phyloP scores from a whole-genome alignment of 2,113 vertebrate genomes.

The Oceanites oceanicus region DNA sequence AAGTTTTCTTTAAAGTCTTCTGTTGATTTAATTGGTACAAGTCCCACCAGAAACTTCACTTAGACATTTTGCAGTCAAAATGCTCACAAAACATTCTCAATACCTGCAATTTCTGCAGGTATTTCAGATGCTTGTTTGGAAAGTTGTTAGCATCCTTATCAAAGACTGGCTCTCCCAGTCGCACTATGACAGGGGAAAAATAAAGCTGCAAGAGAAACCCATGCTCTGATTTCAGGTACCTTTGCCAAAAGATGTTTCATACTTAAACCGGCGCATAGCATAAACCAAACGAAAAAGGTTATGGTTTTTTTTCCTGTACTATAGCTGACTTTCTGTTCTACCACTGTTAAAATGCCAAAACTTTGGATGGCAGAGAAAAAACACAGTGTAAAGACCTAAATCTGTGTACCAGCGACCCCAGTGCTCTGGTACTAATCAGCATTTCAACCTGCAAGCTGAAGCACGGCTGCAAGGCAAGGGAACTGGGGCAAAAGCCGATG shows the following conservation, averaged over 20 bases:
- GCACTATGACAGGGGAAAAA: not conserved
- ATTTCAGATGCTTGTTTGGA: constrained; percentile 49
- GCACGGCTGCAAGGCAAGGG: not conserved
- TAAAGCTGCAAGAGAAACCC: not conserved
- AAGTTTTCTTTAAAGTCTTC: not conserved
- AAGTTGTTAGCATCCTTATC: constrained; percentile 54
- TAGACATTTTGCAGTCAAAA: not conserved
- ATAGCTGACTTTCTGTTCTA: not conserved
- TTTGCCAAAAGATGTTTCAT: not conserved
- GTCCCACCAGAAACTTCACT: not conserved
- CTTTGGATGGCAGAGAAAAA: not conserved
- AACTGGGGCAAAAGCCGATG: not conserved
- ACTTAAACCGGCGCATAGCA: not conserved
- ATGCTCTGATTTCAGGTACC: not conserved
- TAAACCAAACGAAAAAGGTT: not conserved
- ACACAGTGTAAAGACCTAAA: not conserved
- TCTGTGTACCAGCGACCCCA: not conserved
- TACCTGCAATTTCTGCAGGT: not conserved
- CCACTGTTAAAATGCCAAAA: not conserved
- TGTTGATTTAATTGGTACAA: not conserved
- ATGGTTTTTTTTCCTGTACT: not conserved
- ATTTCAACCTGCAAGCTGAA: not conserved
- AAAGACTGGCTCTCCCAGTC: constrained; percentile 50
- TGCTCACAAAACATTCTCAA: constrained; percentile 31
- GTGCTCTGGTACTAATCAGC: not conserved